Base-by-base conservation (phyloP, 2,113 vertebrate species). In the Clarias magur region DNA sequence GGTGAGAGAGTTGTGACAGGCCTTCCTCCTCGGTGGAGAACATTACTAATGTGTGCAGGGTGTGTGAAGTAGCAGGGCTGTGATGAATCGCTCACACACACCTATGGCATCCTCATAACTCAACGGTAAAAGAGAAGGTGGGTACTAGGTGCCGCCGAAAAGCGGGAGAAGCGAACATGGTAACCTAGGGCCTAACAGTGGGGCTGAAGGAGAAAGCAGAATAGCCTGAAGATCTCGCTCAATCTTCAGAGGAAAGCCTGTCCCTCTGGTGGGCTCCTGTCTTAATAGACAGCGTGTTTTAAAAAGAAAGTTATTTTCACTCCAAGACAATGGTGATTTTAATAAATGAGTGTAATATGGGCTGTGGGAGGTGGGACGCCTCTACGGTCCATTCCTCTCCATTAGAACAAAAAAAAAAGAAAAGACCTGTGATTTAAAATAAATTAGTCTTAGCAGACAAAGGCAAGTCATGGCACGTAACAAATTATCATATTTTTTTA, bases 21-120 rank as follows among this genome's bases (percentile, higher is more conserved):
- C 90, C 88, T 92, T 73, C 89, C 92, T 95, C 95, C 94, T 95
- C 94, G 84, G 92, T 81, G 95, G 95, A 95, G 94, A 94, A 93
- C 95, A 95, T 96, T 95, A 95, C 95, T 95, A 95, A 95, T 95
- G 94, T 94, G 94, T 94, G 91, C 89, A 79, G 92, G 89, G 93
- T 93, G 91, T 93, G 89, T 92, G 92, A 93, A 92, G 94, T 94
- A 92, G 92, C 88, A 90, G 91, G 91, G 92, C 89, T 56, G 91
- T 96, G 95, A 96, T 95, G 94, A 95, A 96, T 96, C 93, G 93
- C 94, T 92, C 92, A 92, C 91, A 91, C 89, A 91, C 90, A 93
- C 90, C 92, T 91, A 90, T 94, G 94, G 93, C 95, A 94, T 94
- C 94, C 94, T 95, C 95, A 95, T 95, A 95, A 95, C 95, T 96